Evolutionary conservation across 2,113 vertebrate genomes (phyloP), one percentile per base, ranked within the genome.

Genomic region (Nothobranchius kuhntae): DNA sequence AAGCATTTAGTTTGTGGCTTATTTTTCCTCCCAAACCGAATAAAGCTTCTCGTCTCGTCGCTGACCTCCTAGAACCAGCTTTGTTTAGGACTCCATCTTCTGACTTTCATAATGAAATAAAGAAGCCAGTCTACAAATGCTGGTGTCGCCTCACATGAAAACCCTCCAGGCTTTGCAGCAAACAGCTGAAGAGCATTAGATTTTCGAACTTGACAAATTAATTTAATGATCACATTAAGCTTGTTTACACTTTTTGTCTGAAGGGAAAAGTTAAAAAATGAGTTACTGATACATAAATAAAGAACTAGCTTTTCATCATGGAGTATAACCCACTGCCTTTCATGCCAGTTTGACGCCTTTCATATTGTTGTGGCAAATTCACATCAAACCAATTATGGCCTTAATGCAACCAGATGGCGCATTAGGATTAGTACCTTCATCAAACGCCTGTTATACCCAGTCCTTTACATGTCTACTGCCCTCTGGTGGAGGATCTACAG

Each of bases 81-180:
- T 48, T 77, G 73, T 87, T 84, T 91, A 12, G 70, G 83, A 81
- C 68, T 78, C 46, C 68, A 46, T 66, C 54, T 69, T 77, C 60
- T 30, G 30, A 47, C 54, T 46, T 78, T 0, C 46, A 30, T n/a
- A 51, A 68, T 56, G 77, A 75, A 77, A 10, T n/a, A 46, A 36
- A 65, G 36, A 50, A 17, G 38, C 51, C 52, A 26, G 15, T 38
- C 36, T 56, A 53, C 47, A 60, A 56, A 70, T 13, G 6, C 17
- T 26, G 57, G 69, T 67, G 52, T 77, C 67, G 6, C 66, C 46
- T 73, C 40, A 78, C 53, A 30, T 30, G 15, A 14, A 75, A 82
- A 64, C 66, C 74, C 63, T 13, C 65, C 2, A 3, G 45, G 48
- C 54, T 56, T 53, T 63, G 15, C 3, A 26, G n/a, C 61, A 24